A percentile compares a stretch with the other conserved stretches of the same genome.
These are phyloP conservation scores for Ammospiza caudacuta DNA, from an alignment of 2,113 vertebrate genomes.

Conservation along the genomic window DNA sequence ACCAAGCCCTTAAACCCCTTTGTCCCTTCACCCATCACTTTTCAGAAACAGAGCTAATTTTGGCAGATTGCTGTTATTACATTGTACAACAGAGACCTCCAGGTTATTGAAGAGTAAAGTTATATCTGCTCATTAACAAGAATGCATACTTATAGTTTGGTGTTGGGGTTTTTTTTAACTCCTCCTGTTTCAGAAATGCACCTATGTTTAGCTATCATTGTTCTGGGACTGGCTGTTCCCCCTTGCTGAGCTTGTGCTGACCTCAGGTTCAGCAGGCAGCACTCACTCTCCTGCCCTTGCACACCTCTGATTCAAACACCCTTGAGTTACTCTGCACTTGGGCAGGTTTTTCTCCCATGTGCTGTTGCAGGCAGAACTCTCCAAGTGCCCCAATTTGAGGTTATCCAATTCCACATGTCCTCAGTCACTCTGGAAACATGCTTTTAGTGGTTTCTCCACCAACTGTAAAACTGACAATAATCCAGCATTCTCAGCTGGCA, in stretches of 20 bases:
- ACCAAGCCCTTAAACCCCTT: not conserved
- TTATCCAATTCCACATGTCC: not conserved
- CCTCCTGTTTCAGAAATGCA: not conserved
- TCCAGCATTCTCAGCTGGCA: not conserved
- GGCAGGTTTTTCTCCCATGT: not conserved
- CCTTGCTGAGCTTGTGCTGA: not conserved
- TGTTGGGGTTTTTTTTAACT: not conserved
- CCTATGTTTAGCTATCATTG: not conserved
- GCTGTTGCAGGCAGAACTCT: not conserved
- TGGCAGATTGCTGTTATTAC: not conserved
- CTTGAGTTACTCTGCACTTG: not conserved
- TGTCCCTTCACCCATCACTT: rapidly evolving
- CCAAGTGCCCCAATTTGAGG: not conserved
- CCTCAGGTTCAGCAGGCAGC: not conserved
- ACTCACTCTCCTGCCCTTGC: not conserved
- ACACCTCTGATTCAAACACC: not conserved
- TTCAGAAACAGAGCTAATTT: not conserved
- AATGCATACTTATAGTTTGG: not conserved
- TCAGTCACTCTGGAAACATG: not conserved
- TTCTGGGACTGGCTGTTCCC: not conserved
- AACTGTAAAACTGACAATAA: not conserved
- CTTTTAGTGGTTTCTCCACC: not conserved
- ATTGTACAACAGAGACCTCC: not conserved
- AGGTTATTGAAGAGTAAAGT: not conserved
- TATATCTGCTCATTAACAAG: not conserved